Base-by-base conservation (phyloP, 2,113 vertebrate species). In the Saguinus midas region DNA sequence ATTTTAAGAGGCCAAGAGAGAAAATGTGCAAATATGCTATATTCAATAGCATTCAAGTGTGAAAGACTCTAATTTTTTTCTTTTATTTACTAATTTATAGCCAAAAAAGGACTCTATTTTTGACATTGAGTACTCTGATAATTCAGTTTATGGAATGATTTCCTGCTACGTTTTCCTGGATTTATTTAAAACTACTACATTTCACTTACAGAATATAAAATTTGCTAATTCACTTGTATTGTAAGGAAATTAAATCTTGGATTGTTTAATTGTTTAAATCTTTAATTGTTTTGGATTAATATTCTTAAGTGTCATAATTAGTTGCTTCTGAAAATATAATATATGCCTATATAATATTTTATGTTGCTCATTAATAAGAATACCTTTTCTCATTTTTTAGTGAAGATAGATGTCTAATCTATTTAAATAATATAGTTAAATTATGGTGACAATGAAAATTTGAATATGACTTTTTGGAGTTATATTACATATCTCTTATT, bases 181-280 rank as follows among this genome's bases (percentile, higher is more conserved):
- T 21, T 96, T 82, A 94, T 92, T 92, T 94, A 83, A 96, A 97
- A 91, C 70, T 29, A 27, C n/a, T 20, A 0, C 89, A 35, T 86
- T 95, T 96, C 8, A 82, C 75, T 73, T 86, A 16, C 18, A 80
- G 76, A 87, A 61, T 89, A 52, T 87, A n/a, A 84, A 64, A 52
- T 73, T 78, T 97, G n/a, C 35, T 83, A 76, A 68, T 86, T 86
- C 5, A 16, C 92, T 86, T 90, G 21, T 84, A 73, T 91, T 91
- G 93, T 84, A 87, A 94, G 40, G 14, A 81, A 52, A 89, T 94
- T 68, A 87, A 91, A 90, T 57, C 58, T 94, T 52, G 52, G 16
- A 52, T 52, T 52, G 50, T 52, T 52, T 52, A 52, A 52, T 17
- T 52, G 52, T 52, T 52, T 52, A 52, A 52, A 17, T 52, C 16